Conservation (phyloP, 2,113 vertebrate genomes). For the Psephotus haematonotus region DNA sequence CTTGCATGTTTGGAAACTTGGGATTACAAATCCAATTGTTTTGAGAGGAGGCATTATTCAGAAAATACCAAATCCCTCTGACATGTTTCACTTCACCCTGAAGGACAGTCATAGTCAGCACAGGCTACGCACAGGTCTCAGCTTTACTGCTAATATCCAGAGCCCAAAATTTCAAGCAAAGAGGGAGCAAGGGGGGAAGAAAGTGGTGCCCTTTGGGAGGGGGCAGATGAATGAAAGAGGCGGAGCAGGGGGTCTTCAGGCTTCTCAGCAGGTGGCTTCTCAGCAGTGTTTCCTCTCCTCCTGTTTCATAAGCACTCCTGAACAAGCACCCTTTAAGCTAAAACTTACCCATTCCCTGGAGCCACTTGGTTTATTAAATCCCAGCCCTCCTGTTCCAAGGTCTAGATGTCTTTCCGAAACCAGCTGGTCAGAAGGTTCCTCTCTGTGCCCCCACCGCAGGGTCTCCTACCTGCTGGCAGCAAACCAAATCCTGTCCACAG, state of each 20-base stretch:
- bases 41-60: neutral
- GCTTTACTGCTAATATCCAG: neutral
- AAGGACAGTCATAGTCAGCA: neutral
- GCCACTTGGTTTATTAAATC: neutral
- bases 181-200: neutral
- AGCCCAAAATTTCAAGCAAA: neutral
- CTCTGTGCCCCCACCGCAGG: neutral
- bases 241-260: neutral
- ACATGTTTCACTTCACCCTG: neutral
- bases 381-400: neutral
- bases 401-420: neutral
- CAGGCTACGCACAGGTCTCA: neutral
- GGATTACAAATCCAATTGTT: accelerated
- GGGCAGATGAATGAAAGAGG: accelerated
- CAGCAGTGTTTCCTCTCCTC: neutral
- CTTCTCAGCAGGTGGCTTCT: neutral
- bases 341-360: neutral
- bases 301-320: accelerated
- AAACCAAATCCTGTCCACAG: neutral
- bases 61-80: neutral
- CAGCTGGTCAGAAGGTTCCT: neutral
- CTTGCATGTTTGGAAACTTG: neutral
- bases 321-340: neutral
- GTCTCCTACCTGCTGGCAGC: neutral
- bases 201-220: neutral